Base-by-base conservation (phyloP, 2,113 vertebrate species). In the Otis tarda region DNA sequence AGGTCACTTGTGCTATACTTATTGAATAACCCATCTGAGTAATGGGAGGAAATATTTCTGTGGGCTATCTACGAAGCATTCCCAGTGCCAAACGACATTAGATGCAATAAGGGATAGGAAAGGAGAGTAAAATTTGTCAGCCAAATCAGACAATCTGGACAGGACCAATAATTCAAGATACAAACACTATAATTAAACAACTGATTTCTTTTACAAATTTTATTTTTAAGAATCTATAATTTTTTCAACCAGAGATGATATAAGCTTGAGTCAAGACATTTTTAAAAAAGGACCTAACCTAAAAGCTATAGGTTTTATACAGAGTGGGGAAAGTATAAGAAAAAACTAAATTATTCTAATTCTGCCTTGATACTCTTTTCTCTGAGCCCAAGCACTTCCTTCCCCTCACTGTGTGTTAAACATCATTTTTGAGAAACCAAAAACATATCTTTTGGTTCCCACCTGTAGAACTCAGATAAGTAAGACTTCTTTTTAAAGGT, bases 11-110 rank as follows among this genome's bases (percentile, higher is more conserved):
- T 64, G 28, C 37, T 74, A 15, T 68, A 55, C 9, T 37, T 93
- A 75, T 8, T 67, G 37, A 85, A 79, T 68, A 90, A 67, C 31
- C 31, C 9, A 14, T 37, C 41, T 55, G 19, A 7, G 8, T 85
- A 70, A 82, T 28, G 4, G 28, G 37, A 82, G 31, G 78, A 94
- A 87, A 57, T 81, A 15, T 74, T 90, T 95, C 70, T 86, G 16
- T 1, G 2, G 61, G 43, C 22, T 71, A 68, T 75, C 31, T 75
- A 31, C n/a, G 55, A 41, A 64, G 28, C 23, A 59, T 59, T 71
- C 13, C 15, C 39, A 43, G 10, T 56, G 61, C 5, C 63, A 92
- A 88, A 75, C 14, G 70, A n/a, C 28, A 71, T 52, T 41, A 76
- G 11, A 28, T 67, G 19, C 10, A 71, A 59, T 68, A 88, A 75